These are phyloP conservation scores for Theristicus caerulescens DNA, from an alignment of 2,113 vertebrate genomes.

Conservation along the genomic window DNA sequence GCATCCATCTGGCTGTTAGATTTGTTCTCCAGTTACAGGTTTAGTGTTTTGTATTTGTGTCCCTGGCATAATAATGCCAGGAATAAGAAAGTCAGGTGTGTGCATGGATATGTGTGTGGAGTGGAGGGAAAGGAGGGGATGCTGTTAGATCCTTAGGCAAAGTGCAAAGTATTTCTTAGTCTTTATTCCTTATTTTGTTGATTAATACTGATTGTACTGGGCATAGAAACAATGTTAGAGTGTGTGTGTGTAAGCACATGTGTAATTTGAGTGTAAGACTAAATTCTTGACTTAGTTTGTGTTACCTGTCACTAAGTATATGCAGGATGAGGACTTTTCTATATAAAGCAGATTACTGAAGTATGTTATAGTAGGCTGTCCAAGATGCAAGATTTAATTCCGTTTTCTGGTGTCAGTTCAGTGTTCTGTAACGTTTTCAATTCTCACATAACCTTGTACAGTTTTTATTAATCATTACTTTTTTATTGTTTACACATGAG, in stretches of 20 bases:
- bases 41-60: background rate
- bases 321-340: background rate
- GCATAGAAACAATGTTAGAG: background rate
- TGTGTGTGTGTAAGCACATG: background rate
- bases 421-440: slow-evolving; percentile 2
- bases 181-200: background rate
- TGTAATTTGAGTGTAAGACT: background rate
- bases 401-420: slow-evolving; percentile 8
- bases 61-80: background rate
- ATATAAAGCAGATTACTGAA: background rate
- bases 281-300: background rate
- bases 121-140: background rate
- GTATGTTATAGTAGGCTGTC: background rate
- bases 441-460: slow-evolving; percentile 6
- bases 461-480: slow-evolving; percentile 39
- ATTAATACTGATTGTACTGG: background rate
- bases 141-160: background rate
- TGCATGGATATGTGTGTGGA: background rate
- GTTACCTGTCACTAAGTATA: background rate
- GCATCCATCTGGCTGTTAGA: background rate
- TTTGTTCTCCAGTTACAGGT: background rate
- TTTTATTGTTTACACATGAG: slow-evolving; percentile 18
- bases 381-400: slow-evolving; percentile 20
- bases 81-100: background rate
- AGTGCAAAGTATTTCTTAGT: background rate